Evolutionary conservation across 2,113 vertebrate species (phyloP).

Genomic region (Cephalopholis sonnerati): DNA sequence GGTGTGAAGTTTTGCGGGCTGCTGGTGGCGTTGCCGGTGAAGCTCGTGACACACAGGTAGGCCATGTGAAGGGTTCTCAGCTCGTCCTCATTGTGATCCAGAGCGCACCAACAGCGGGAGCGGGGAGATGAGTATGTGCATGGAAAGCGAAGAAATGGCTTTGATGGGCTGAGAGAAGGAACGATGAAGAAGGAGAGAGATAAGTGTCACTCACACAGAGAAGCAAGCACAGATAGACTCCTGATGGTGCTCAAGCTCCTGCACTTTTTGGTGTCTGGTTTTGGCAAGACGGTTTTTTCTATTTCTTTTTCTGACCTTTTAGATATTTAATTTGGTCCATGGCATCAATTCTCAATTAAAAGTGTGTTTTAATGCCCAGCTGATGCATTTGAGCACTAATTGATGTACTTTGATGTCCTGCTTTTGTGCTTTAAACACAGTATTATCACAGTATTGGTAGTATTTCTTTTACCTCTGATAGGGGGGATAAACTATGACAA

Average conservation of each 20-base stretch:
- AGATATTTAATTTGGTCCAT: too few species aligned
- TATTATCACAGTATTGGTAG: too few species aligned
- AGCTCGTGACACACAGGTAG: constrained; percentile 79
- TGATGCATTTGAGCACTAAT: too few species aligned
- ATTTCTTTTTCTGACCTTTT: too few species aligned
- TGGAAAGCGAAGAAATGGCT: not conserved
- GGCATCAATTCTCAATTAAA: too few species aligned
- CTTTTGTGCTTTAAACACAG: too few species aligned
- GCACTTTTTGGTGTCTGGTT: too few species aligned
- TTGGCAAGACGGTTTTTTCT: too few species aligned
- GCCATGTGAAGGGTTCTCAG: constrained; percentile 34
- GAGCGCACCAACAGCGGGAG: constrained; percentile 81
- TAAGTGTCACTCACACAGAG: not conserved
- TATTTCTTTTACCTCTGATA: too few species aligned
- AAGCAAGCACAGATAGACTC: not conserved
- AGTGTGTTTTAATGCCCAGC: too few species aligned
- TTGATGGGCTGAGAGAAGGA: not conserved
- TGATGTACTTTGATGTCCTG: too few species aligned
- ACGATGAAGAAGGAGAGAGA: not conserved
- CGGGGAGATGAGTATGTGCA: constrained; percentile 74
- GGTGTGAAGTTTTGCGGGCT: constrained; percentile 45
- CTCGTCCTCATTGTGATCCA: constrained; percentile 69
- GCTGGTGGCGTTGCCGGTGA: constrained; percentile 73
- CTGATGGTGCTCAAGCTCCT: not conserved
- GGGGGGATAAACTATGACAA: too few species aligned